Evolutionary conservation across 2,888 invertebrate genomes (phyloP), one percentile per base, ranked within the genome.

Genomic region (Pollenia amentaria): DNA sequence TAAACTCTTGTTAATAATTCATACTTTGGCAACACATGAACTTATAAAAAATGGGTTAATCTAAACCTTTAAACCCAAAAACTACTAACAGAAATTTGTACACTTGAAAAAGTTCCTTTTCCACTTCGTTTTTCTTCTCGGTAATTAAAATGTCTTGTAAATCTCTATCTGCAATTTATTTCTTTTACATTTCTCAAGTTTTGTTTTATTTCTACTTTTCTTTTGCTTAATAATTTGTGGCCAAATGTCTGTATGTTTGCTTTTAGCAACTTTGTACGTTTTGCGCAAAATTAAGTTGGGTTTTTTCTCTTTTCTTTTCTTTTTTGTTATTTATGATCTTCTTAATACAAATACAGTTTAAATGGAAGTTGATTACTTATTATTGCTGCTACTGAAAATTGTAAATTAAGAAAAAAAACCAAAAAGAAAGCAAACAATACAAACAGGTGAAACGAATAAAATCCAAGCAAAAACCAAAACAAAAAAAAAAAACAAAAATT

Each of bases 261-360:
- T 0, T 29, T 77, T 14, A 64, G 18, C 29, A 40, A 70, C 18
- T 46, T 65, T 51, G 16, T 62, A 44, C 76, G 38, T 62, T 70
- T 62, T 38, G 40, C 65, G 48, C 64, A 75, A 81, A 75, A 21
- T 42, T 48, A 10, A 65, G 38, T 57, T 60, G 10, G 6, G 14
- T 64, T 16, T 72, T 16, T 8, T 60, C 18, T 48, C 14, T 60
- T 55, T 62, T 62, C 57, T 51, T 10, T 29, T 38, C 48, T 80
- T 79, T 75, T 86, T 78, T 79, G 70, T 86, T 79, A 87, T 87
- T 87, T 87, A 84, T 82, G 83, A 79, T 80, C 53, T 67, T 84
- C 62, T 83, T 84, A 80, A 77, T 83, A 77, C 60, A 80, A 83
- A 76, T 51, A 48, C 44, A 55, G 38, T 60, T 72, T 72, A 80